Base-by-base conservation (phyloP, 2,888 invertebrate genomes). In the Chloromyia formosa region DNA sequence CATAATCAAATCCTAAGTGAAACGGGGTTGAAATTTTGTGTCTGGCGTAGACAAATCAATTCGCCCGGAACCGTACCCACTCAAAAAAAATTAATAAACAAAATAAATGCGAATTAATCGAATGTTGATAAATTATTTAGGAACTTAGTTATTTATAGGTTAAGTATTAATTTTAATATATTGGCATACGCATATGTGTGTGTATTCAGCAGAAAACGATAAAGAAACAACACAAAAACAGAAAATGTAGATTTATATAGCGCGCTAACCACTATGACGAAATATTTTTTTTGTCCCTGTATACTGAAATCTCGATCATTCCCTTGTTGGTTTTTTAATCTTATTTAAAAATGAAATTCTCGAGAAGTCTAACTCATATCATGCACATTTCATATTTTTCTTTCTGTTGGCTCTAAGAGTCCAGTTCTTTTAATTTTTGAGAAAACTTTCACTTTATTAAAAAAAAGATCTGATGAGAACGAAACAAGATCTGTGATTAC, bases 71-170 rank as follows among this genome's bases (percentile, higher is more conserved):
- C n/a, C n/a, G 53, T 12, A 12, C 53, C 14, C 56, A 20, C 23
- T 22, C 10, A 45, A 45, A 45, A 20, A 18, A 49, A 66, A 35
- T 22, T 45, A 66, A 45, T 20, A 22, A 10, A 49, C 49, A 22
- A 66, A 66, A 23, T 5, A 20, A 66, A 35, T 35, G 27, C 27
- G 27, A 66, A 66, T 45, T 49, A 49, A 49, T 49, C 16, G 42
- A 71, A 58, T 71, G 71, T 71, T 71, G 20, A 71, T 71, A 71
- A 71, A 58, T 71, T 71, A 71, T 71, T 71, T 71, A 71, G 56
- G 71, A 40, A 40, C 7, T 35, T 35, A 35, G 7, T 35, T 35
- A 35, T 35, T 35, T 35, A 35, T 40, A 16, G 16, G 9, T 71
- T 56, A 58, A 16, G 14, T 71, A 56, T 35, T 35, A 58, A 42